Evolutionary conservation across 1,140 invertebrate genomes (phyloP).

Genomic region (Sitophilus oryzae): DNA sequence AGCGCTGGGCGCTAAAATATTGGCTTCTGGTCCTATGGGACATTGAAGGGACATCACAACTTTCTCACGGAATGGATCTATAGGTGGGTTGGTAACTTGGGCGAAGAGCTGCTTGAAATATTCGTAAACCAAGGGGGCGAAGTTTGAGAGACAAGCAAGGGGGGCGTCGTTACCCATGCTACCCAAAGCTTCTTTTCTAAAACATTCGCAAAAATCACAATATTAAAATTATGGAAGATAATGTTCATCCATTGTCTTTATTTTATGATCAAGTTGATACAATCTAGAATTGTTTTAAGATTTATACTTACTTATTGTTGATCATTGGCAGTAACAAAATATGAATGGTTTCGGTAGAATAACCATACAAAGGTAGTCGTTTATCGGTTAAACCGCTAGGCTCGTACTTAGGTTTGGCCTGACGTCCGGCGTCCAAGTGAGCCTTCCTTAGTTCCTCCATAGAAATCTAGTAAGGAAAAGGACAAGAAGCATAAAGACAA

Average conservation of each 20-base stretch:
- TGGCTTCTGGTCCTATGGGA: conserved; percentile 87
- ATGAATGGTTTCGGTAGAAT: conserved; percentile 92
- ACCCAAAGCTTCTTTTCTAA: conserved; percentile 94
- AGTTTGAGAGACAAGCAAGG: conserved; percentile 89
- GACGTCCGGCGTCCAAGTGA: conserved; percentile 43
- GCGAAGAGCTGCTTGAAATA: conserved; percentile 99
- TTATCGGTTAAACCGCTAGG: conserved; percentile 68
- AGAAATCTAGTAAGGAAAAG: conserved; percentile 55
- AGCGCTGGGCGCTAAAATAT: conserved; percentile 85
- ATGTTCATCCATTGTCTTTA: conserved; percentile 1
- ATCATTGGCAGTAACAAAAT: conserved; percentile 95
- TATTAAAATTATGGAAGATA: not conserved
- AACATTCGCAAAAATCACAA: conserved; percentile 26
- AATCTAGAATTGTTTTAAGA: conserved; percentile 17
- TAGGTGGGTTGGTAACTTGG: conserved; percentile 99
- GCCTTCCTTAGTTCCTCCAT: conserved; percentile 60
- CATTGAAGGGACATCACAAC: conserved; percentile 97
- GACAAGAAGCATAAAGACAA: conserved; percentile 1
- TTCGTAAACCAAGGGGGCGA: conserved; percentile 90
- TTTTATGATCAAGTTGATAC: conserved; percentile 7
- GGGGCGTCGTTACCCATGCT: conserved; percentile 99
- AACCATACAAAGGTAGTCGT: conserved; percentile 84
- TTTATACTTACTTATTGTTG: conserved; percentile 75
- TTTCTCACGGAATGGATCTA: conserved; percentile 98
- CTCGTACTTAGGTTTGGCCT: conserved; percentile 45